phyloP scores from a whole-genome alignment of 2,888 invertebrate genomes.

The Trachelus stipa region DNA sequence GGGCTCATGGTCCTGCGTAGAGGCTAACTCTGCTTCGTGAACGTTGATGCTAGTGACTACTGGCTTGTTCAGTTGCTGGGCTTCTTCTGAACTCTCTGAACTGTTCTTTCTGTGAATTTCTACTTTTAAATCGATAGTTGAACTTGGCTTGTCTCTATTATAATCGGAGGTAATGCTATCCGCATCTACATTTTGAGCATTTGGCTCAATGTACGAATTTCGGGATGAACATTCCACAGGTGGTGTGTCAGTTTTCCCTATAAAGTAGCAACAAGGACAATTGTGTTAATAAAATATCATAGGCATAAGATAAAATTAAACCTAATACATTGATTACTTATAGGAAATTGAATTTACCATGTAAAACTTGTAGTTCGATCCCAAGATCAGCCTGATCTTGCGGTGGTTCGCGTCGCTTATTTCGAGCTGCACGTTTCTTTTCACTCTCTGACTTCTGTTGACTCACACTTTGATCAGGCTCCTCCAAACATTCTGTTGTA shows the following conservation, averaged over 20 bases:
- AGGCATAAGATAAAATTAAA: neutral
- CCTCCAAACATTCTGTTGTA: conserved; percentile 86
- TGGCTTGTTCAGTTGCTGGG: conserved; percentile 61
- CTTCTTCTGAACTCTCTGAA: conserved; percentile 86
- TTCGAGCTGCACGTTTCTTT: conserved; percentile 59
- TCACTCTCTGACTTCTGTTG: conserved; percentile 68
- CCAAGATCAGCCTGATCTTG: conserved; percentile 62
- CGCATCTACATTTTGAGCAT: conserved; percentile 62
- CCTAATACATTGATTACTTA: neutral
- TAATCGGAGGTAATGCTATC: conserved; percentile 65
- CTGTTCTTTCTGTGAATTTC: conserved; percentile 94
- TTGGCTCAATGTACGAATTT: conserved; percentile 67
- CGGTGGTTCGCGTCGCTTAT: conserved; percentile 62
- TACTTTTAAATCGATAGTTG: conserved; percentile 83
- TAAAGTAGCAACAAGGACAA: neutral
- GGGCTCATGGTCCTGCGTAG: conserved; percentile 45
- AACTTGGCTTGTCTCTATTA: conserved; percentile 62
- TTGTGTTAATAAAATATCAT: neutral
- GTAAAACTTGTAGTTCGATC: conserved; percentile 62
- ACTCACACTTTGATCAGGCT: conserved; percentile 70
- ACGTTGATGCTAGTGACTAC: conserved; percentile 51
- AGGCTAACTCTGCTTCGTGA: conserved; percentile 51
- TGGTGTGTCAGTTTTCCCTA: conserved; percentile 66
- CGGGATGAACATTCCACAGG: conserved; percentile 70
- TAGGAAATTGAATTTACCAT: conserved; percentile 43